A percentile compares a stretch with the other conserved stretches of the same genome.
These are phyloP conservation scores for Cephus cinctus DNA, from an alignment of 1,140 invertebrate genomes.

Conservation along the genomic window DNA sequence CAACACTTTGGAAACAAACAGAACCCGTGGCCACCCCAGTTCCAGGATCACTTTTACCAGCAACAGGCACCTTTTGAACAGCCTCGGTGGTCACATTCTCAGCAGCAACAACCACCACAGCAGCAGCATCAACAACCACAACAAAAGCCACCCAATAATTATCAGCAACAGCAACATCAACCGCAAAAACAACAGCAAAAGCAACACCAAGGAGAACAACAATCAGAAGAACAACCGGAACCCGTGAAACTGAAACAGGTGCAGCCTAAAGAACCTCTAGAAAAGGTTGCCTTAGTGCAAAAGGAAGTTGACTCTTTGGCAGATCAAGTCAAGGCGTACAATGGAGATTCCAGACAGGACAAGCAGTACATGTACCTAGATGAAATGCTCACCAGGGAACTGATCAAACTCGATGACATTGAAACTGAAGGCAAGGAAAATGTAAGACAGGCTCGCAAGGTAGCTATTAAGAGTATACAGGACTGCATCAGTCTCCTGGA, in stretches of 20 bases:
- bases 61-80: constrained; percentile 25
- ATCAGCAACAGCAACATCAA: constrained; percentile 38
- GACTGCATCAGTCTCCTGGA: constrained; percentile 82
- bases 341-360: constrained; percentile 69
- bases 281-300: constrained; percentile 76
- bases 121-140: constrained; percentile 19
- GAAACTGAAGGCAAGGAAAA: constrained; percentile 89
- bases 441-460: constrained; percentile 80
- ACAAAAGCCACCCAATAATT: constrained; percentile 31
- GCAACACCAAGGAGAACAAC: constrained; percentile 38
- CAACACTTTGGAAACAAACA: constrained; percentile 24
- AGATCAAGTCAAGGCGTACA: constrained; percentile 75
- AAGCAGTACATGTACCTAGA: constrained; percentile 88
- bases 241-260: constrained; percentile 46
- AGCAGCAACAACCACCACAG: constrained; percentile 32
- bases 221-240: constrained; percentile 32
- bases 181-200: constrained; percentile 39
- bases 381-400: constrained; percentile 91
- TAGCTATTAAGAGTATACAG: constrained; percentile 86
- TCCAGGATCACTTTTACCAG: constrained; percentile 22
- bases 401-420: constrained; percentile 88
- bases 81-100: constrained; percentile 20
- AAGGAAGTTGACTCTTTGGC: constrained; percentile 78
- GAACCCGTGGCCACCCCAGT: constrained; percentile 30
- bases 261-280: constrained; percentile 67